phyloP scores from a whole-genome alignment of 1,140 invertebrate genomes.

The Drosophila equinoxialis region DNA sequence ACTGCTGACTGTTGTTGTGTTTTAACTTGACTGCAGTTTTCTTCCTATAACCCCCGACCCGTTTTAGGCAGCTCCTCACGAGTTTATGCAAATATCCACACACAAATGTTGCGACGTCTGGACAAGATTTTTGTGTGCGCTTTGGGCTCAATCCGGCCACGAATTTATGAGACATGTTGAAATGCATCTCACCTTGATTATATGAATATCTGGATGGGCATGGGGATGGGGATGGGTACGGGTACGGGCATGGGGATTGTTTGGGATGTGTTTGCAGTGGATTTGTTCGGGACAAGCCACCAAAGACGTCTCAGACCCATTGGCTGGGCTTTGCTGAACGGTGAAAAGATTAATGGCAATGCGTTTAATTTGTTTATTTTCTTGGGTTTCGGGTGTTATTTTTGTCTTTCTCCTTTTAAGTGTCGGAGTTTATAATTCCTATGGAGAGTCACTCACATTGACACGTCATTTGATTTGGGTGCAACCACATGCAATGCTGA shows the following conservation, averaged over 20 bases:
- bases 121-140: slow-evolving; percentile 48
- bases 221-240: no score
- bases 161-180: slow-evolving; percentile 82
- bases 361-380: slow-evolving; percentile 72
- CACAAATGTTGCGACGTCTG: slow-evolving; percentile 29
- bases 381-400: slow-evolving; percentile 60
- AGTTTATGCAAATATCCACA: slow-evolving; percentile 66
- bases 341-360: slow-evolving; percentile 73
- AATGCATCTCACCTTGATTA: slow-evolving; percentile 82
- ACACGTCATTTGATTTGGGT: slow-evolving; percentile 34
- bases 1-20: slow-evolving; percentile 11
- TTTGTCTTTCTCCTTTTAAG: slow-evolving; percentile 13
- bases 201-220: slow-evolving; percentile 22
- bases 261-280: not conserved
- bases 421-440: slow-evolving; percentile 39
- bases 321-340: slow-evolving; percentile 11
- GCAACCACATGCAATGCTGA: not conserved
- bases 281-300: slow-evolving; percentile 39
- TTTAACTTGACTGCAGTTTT: slow-evolving; percentile 6
- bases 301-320: slow-evolving; percentile 45
- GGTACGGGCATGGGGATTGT: not conserved
- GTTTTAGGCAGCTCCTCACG: slow-evolving; percentile 5
- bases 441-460: slow-evolving; percentile 55
- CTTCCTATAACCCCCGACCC: not conserved
- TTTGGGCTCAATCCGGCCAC: slow-evolving; percentile 69